Conservation (phyloP, 23 tunicate genomes). For the Halocynthia roretzi region DNA sequence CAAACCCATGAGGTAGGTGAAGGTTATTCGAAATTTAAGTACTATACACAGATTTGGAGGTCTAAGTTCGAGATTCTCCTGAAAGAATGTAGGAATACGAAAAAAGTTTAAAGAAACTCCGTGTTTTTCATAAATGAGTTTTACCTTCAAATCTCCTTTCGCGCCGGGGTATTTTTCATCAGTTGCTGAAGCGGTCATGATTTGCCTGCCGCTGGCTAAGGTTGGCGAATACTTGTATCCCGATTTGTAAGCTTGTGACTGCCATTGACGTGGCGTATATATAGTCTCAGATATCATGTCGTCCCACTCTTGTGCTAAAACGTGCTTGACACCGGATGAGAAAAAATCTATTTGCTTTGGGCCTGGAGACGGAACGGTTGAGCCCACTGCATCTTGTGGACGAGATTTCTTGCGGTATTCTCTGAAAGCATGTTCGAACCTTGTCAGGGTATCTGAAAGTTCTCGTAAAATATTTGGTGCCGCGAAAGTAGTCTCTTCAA, state of each 20-base stretch:
- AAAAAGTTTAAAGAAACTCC: too few species aligned
- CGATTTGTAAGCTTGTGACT: slow-evolving; percentile 51
- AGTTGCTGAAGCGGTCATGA: background rate
- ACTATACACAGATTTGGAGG: too few species aligned
- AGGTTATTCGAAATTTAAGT: too few species aligned
- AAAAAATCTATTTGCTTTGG: slow-evolving; percentile 43
- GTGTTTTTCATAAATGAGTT: too few species aligned
- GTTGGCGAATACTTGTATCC: slow-evolving; percentile 40
- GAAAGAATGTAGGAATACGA: too few species aligned
- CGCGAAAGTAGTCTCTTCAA: slow-evolving; percentile 88
- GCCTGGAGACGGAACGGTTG: slow-evolving; percentile 25
- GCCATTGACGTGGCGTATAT: slow-evolving; percentile 70
- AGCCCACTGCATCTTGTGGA: slow-evolving; percentile 46
- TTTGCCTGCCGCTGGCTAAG: slow-evolving; percentile 35
- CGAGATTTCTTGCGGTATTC: slow-evolving; percentile 45
- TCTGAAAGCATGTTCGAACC: slow-evolving; percentile 39
- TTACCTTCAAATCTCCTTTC: slow-evolving; percentile 25
- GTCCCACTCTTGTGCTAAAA: slow-evolving; percentile 65
- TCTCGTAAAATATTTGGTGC: slow-evolving; percentile 87
- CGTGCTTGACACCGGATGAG: slow-evolving; percentile 44
- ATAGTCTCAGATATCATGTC: slow-evolving; percentile 55
- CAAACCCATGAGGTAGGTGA: too few species aligned
- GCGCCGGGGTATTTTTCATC: slow-evolving; percentile 10
- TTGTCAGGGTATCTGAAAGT: slow-evolving; percentile 52
- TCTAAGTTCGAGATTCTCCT: too few species aligned